Percentiles rank a stretch among this genome's conserved stretches.
Evolutionary conservation across 2,888 invertebrate genomes (phyloP).

Genomic region (Gonocerus acuteangulatus): DNA sequence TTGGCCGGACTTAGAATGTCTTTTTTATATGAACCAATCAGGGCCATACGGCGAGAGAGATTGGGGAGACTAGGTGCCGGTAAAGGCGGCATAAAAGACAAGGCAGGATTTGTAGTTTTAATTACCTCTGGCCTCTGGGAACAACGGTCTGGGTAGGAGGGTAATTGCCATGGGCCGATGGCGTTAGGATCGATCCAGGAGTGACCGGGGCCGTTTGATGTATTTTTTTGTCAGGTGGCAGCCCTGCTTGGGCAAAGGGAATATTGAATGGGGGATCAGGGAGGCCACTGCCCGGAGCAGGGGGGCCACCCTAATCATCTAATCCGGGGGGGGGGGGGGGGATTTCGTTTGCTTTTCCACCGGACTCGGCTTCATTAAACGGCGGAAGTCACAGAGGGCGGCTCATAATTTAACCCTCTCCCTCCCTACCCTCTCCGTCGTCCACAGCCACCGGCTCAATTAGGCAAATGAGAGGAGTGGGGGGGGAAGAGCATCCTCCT

Average conservation of each 20-base stretch:
- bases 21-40: no score
- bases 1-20: no score
- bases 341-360: conserved; percentile 23
- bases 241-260: conserved; percentile 10
- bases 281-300: background rate
- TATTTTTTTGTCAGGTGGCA: conserved; percentile 25
- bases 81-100: background rate
- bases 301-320: conserved; percentile 29
- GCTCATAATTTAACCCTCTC: conserved; percentile 30
- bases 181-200: background rate
- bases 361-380: conserved; percentile 30
- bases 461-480: conserved; percentile 33
- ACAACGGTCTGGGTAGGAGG: background rate
- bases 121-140: background rate
- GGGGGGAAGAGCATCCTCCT: background rate
- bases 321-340: conserved; percentile 24
- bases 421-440: background rate
- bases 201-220: conserved; percentile 13
- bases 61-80: no score
- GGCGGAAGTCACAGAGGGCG: conserved; percentile 31
- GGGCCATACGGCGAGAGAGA: no score
- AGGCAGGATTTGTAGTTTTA: conserved; percentile 1
- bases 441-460: conserved; percentile 26
- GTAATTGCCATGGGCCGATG: conserved; percentile 10
- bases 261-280: conserved; percentile 19